phyloP scores from a whole-genome alignment of 1,140 invertebrate species.

The Drosophila insularis region DNA sequence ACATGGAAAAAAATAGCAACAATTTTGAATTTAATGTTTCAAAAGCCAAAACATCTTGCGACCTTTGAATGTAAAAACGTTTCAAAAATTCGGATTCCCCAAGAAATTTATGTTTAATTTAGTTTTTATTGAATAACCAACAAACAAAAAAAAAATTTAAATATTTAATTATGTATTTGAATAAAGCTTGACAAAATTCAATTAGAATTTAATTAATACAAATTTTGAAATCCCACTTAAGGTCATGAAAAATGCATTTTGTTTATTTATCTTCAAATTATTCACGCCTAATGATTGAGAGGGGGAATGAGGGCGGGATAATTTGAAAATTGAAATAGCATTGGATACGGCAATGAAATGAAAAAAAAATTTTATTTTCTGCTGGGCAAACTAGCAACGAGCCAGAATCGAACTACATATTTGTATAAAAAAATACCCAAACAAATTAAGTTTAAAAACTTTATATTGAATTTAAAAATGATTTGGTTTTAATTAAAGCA shows the following conservation, averaged over 20 bases:
- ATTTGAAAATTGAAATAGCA: neutral
- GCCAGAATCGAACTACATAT: too few species aligned
- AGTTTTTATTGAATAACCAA: neutral
- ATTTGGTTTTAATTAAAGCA: too few species aligned
- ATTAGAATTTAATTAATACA: slow-evolving; percentile 51
- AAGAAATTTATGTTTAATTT: neutral
- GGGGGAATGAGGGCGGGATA: neutral
- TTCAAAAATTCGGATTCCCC: neutral
- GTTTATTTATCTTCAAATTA: slow-evolving; percentile 31
- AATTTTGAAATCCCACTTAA: slow-evolving; percentile 31
- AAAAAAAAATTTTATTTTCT: too few species aligned
- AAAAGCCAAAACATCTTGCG: too few species aligned
- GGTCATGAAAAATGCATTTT: slow-evolving; percentile 22
- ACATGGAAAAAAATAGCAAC: too few species aligned
- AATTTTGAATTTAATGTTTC: too few species aligned
- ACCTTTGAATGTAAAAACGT: neutral
- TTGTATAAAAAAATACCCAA: too few species aligned
- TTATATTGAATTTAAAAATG: too few species aligned
- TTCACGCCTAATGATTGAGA: slow-evolving; percentile 23
- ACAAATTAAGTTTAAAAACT: too few species aligned
- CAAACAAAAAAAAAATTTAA: slow-evolving; percentile 8
- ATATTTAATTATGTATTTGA: slow-evolving; percentile 18
- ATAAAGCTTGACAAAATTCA: slow-evolving; percentile 35
- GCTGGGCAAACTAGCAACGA: too few species aligned
- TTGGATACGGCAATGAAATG: too few species aligned